A percentile compares a stretch with the other conserved stretches of the same genome.
phyloP scores from a whole-genome alignment of 1,140 invertebrate species.

The Nebria ingens region DNA sequence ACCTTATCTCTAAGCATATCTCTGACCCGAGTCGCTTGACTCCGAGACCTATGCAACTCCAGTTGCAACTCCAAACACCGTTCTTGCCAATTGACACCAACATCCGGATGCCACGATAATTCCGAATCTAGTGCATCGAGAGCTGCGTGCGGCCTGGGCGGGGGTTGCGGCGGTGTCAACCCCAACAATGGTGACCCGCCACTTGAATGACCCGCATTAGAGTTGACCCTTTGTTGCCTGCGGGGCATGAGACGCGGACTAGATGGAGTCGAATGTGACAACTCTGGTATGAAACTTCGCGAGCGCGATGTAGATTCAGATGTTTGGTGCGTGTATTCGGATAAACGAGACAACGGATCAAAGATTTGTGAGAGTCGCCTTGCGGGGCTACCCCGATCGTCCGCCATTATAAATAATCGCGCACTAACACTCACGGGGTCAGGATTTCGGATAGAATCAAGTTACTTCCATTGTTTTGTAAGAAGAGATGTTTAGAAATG shows the following conservation, averaged over 20 bases:
- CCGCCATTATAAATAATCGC: too few species aligned
- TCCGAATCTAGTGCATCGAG: constrained; percentile 25
- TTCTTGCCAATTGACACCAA: constrained; percentile 68
- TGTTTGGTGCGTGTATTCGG: constrained; percentile 39
- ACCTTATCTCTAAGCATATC: constrained; percentile 83
- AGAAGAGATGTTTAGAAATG: too few species aligned
- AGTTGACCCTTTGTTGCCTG: constrained; percentile 41
- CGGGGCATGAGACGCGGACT: constrained; percentile 57
- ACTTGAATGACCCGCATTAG: constrained; percentile 37
- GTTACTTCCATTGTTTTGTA: not conserved
- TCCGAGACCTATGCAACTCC: constrained; percentile 68
- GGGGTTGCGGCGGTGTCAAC: constrained; percentile 30
- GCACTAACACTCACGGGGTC: not conserved
- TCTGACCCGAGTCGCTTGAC: constrained; percentile 71
- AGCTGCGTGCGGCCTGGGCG: constrained; percentile 36
- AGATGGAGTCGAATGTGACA: constrained; percentile 47
- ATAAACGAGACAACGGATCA: constrained; percentile 60
- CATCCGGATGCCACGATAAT: constrained; percentile 31
- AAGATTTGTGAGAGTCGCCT: constrained; percentile 67
- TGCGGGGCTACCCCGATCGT: constrained; percentile 18
- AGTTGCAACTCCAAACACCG: constrained; percentile 70
- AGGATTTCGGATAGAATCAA: not conserved
- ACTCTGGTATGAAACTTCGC: constrained; percentile 20
- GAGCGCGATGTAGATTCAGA: constrained; percentile 30
- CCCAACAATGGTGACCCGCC: constrained; percentile 1